phyloP scores from a whole-genome alignment of 1,140 invertebrate species.

The Aleiodes sp. region DNA sequence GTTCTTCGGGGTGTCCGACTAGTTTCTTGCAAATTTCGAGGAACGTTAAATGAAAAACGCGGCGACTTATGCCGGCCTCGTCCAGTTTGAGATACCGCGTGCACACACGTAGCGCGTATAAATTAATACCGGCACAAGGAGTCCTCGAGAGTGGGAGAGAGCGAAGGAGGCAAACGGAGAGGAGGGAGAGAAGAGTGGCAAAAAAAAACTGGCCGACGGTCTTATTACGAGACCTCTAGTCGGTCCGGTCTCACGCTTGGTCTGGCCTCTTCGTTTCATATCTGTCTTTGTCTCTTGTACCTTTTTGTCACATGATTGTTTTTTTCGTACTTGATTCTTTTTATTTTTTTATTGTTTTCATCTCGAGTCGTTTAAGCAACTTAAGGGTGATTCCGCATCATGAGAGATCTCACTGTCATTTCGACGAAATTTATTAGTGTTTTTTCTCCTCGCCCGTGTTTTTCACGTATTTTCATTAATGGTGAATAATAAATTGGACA shows the following conservation, averaged over 20 bases:
- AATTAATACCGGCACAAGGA: conserved; percentile 58
- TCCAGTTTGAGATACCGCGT: conserved; percentile 42
- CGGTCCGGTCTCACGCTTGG: conserved; percentile 62
- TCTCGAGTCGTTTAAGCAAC: background rate
- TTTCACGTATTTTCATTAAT: no score
- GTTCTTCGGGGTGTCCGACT: conserved; percentile 57
- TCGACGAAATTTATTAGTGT: background rate
- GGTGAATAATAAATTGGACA: no score
- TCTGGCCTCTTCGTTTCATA: conserved; percentile 47
- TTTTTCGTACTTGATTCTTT: background rate
- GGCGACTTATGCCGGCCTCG: conserved; percentile 27
- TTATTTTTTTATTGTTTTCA: conserved; percentile 7
- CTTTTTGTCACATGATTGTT: conserved; percentile 22
- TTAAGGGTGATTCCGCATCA: background rate
- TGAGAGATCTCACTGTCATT: background rate
- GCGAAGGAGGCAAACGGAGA: conserved; percentile 36
- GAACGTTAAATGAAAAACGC: conserved; percentile 61
- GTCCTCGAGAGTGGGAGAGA: conserved; percentile 19
- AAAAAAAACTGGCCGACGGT: conserved; percentile 65
- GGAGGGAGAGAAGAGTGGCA: conserved; percentile 41
- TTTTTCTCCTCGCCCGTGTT: no score
- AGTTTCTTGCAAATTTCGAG: conserved; percentile 68
- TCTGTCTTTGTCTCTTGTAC: conserved; percentile 25
- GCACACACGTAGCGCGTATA: conserved; percentile 65
- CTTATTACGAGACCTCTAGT: conserved; percentile 58